These are phyloP conservation scores for Numida meleagris DNA, from an alignment of 2,113 vertebrate species.

Conservation along the genomic window DNA sequence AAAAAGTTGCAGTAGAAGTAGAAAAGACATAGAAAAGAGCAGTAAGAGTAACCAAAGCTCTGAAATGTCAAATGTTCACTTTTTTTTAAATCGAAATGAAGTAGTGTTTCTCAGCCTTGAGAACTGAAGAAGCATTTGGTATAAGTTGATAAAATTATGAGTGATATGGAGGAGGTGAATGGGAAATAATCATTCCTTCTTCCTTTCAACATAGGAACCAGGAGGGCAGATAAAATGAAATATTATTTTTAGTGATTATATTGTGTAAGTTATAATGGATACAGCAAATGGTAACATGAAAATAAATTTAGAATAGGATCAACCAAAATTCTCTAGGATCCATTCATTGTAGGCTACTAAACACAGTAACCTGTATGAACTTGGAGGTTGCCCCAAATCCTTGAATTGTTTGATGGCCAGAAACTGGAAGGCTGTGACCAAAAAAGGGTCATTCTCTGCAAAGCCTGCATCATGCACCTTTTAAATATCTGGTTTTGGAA, in stretches of 20 bases:
- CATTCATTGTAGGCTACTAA: not conserved
- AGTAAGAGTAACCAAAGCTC: not conserved
- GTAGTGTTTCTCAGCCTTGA: not conserved
- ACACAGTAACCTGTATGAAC: not conserved
- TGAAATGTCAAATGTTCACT: not conserved
- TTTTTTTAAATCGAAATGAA: not conserved
- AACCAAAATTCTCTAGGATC: not conserved
- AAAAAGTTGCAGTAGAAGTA: not conserved
- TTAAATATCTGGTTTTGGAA: not conserved
- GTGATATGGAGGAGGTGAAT: not conserved
- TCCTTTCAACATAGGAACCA: not conserved
- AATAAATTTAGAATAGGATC: not conserved
- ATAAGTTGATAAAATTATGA: not conserved
- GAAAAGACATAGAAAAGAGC: not conserved
- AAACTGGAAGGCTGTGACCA: not conserved
- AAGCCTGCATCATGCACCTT: rapidly evolving
- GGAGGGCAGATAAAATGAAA: not conserved
- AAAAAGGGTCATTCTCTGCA: not conserved
- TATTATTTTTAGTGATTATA: not conserved
- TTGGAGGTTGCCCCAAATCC: not conserved
- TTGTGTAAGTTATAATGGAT: not conserved
- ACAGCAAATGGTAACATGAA: not conserved
- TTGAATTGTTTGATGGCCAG: not conserved
- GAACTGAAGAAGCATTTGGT: not conserved
- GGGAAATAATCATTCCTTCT: not conserved